phyloP scores from a whole-genome alignment of 2,888 invertebrate species.

The Noctua fimbriata region DNA sequence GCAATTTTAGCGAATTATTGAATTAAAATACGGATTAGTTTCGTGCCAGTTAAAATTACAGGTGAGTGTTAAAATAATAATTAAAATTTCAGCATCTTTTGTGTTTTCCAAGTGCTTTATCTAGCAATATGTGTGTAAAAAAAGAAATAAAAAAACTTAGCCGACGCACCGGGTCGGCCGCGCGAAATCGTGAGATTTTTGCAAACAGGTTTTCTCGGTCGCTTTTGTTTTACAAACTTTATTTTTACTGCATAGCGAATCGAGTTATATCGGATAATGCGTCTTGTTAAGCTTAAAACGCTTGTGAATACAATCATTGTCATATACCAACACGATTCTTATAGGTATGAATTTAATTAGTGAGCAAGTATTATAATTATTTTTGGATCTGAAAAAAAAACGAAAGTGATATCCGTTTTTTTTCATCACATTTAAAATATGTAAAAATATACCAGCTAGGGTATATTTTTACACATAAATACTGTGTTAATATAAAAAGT shows the following conservation, averaged over 20 bases:
- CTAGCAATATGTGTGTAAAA: conserved; percentile 56
- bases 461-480: background rate
- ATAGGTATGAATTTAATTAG: background rate
- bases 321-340: conserved; percentile 19
- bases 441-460: background rate
- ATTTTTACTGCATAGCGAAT: conserved; percentile 73
- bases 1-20: conserved; percentile 63
- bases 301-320: conserved; percentile 14
- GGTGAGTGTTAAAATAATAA: conserved; percentile 70
- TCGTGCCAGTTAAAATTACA: conserved; percentile 61
- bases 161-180: conserved; percentile 70
- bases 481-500: background rate
- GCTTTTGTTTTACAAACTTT: conserved; percentile 77
- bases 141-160: conserved; percentile 73
- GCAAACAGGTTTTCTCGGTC: conserved; percentile 81
- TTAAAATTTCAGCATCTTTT: conserved; percentile 71
- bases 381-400: background rate
- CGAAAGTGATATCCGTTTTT: background rate
- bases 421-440: background rate
- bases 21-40: conserved; percentile 65
- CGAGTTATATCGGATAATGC: conserved; percentile 63
- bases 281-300: conserved; percentile 49
- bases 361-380: background rate
- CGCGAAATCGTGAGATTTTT: conserved; percentile 84
- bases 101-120: conserved; percentile 45